Base-by-base conservation (phyloP, 2,113 vertebrate genomes). In the Ondatra zibethicus region DNA sequence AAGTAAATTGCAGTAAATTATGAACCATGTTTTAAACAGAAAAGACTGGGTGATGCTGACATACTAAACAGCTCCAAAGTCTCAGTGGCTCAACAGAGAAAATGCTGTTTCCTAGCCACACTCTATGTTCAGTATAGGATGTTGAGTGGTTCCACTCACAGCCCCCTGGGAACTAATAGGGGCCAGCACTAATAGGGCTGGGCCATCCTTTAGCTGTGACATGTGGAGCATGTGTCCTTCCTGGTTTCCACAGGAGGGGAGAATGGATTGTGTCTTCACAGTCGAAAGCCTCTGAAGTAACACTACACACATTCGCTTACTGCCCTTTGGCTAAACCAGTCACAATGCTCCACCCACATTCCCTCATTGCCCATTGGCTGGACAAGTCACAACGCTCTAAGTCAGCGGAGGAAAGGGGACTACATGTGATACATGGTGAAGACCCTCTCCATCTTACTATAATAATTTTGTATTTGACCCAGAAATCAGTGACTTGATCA, bases 51-150 rank as follows among this genome's bases (percentile, higher is more conserved):
- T 47, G 52, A 52, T 92, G 39, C 68, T 50, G 1, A n/a, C 12
- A n/a, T 68, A 65, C 87, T 55, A 47, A 94, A 81, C 3, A 88
- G 36, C 25, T 58, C 65, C 36, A 19, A 45, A 36, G 5, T 82
- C 52, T 91, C 77, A 88, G 76, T 45, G 66, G 42, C 52, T 58
- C 86, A 42, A 36, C 77, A 76, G 88, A 82, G 88, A 92, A 87
- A 75, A 88, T 23, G 36, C 61, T 88, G 55, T 78, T 78, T 68
- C 85, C 80, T 65, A 63, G 29, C n/a, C 31, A 68, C 42, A 31
- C 52, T 50, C 14, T 84, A 25, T 39, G 29, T 63, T 93, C 23
- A 27, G 42, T 45, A 42, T 9, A 42, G 52, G 55, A 50, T 12
- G 14, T 13, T 78, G 16, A 73, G 61, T 52, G 39, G 13, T n/a